Evolutionary conservation across 2,797 vertebrate genomes (phyloP), one percentile per base, ranked within the genome.

Genomic region (Parauchenoglanis ngamensis): DNA sequence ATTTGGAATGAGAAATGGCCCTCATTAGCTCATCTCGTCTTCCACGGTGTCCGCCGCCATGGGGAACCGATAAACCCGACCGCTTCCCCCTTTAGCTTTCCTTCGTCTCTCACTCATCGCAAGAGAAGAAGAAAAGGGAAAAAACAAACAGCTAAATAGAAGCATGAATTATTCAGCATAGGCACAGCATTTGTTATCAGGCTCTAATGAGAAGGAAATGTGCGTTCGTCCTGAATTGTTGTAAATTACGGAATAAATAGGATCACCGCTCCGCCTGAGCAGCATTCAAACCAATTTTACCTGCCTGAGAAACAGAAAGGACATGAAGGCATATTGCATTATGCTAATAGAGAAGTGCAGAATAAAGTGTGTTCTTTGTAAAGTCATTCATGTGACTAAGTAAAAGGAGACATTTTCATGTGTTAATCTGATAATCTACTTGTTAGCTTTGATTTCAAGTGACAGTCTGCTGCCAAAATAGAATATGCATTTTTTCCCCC

Each of bases 161-260:
- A 31, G 83, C 80, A 89, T 92, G 87, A 91, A 92, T 92, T 88
- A 93, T 93, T 92, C 92, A 91, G 87, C 80, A 23, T 57, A 35
- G 46, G 76, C 88, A 85, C 59, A 52, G 87, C 84, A 80, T 77
- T 87, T 83, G 86, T 91, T 87, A 87, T 90, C 86, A 90, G 86
- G 78, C 85, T 87, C 79, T 89, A 92, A 90, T 89, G 87, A 89
- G 88, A 90, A 90, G 84, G 86, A 91, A 91, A 90, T 91, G 88
- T 68, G 82, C 87, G 88, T 85, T 87, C 75, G 76, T 87, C 89
- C 88, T 90, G 90, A 91, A 91, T 92, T 88, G 87, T 86, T 87
- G 85, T 85, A 92, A 92, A 92, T 93, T 89, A 91, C 68, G 23
- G 73, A 89, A 89, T 88, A 90, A 92, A 91, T 90, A 90, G 90